Conservation (phyloP, 2,888 invertebrate genomes). For the Cacoxenus indagator region DNA sequence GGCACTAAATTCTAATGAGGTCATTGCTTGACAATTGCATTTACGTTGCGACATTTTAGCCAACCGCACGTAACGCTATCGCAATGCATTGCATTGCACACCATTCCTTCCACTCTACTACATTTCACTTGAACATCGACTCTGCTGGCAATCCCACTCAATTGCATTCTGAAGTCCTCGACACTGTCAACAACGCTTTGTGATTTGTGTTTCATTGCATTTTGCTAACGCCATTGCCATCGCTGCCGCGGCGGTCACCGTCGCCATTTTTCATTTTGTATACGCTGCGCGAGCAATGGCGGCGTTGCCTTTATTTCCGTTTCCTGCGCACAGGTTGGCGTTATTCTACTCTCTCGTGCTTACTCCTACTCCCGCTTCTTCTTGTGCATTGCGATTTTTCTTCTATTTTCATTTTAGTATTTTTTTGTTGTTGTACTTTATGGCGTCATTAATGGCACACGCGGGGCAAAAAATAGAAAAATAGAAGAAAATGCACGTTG, state of each 20-base stretch:
- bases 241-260: slow-evolving; percentile 29
- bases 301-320: slow-evolving; percentile 54
- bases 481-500: neutral
- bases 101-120: slow-evolving; percentile 49
- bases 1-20: slow-evolving; percentile 58
- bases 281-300: slow-evolving; percentile 1
- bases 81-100: slow-evolving; percentile 36
- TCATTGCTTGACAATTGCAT: slow-evolving; percentile 68
- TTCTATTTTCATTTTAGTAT: too few relatives aligned
- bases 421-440: slow-evolving; percentile 14
- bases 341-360: neutral
- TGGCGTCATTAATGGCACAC: slow-evolving; percentile 43
- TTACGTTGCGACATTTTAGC: slow-evolving; percentile 56
- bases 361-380: slow-evolving; percentile 27
- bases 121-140: neutral
- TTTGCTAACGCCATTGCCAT: slow-evolving; percentile 40
- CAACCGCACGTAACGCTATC: too few relatives aligned
- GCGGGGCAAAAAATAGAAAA: slow-evolving; percentile 2
- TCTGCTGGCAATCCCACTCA: slow-evolving; percentile 5
- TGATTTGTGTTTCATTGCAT: slow-evolving; percentile 22
- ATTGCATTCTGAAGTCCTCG: slow-evolving; percentile 33
- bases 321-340: slow-evolving; percentile 37
- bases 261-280: slow-evolving; percentile 4
- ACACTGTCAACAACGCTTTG: slow-evolving; percentile 29
- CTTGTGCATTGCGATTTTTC: too few relatives aligned